phyloP scores from a whole-genome alignment of 2,888 invertebrate genomes.

The Ramazzottius varieornatus region DNA sequence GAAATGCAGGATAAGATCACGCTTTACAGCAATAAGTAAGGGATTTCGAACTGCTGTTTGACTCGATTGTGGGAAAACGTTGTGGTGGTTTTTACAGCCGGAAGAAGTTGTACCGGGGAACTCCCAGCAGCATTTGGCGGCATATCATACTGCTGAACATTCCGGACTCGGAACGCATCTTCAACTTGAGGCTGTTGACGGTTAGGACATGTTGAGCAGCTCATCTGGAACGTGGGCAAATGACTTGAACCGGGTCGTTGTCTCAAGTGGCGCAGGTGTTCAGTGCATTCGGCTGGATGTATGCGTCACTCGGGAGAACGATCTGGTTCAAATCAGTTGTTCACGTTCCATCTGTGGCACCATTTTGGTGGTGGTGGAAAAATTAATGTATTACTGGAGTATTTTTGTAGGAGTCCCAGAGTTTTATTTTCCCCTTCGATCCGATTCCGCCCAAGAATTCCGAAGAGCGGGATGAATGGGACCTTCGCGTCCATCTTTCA shows the following conservation, averaged over 20 bases:
- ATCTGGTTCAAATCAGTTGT: too few species aligned
- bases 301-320: too few species aligned
- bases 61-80: too few species aligned
- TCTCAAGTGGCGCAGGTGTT: too few species aligned
- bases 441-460: not conserved
- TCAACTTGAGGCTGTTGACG: not conserved
- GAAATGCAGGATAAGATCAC: not conserved
- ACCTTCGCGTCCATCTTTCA: not conserved
- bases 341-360: not conserved
- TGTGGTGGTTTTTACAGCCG: not conserved
- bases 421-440: not conserved
- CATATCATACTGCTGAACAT: conserved; percentile 1
- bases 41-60: too few species aligned
- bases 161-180: not conserved
- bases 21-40: too few species aligned
- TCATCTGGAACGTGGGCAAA: not conserved
- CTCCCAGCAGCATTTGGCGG: not conserved
- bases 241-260: too few species aligned
- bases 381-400: not conserved
- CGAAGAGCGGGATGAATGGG: not conserved
- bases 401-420: not conserved
- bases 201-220: not conserved
- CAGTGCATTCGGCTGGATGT: too few species aligned
- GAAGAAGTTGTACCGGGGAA: not conserved
- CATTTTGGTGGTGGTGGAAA: not conserved